A percentile compares a stretch with the other conserved stretches of the same genome.
phyloP scores from a whole-genome alignment of 2,888 invertebrate genomes.

The Campoplex nolae region DNA sequence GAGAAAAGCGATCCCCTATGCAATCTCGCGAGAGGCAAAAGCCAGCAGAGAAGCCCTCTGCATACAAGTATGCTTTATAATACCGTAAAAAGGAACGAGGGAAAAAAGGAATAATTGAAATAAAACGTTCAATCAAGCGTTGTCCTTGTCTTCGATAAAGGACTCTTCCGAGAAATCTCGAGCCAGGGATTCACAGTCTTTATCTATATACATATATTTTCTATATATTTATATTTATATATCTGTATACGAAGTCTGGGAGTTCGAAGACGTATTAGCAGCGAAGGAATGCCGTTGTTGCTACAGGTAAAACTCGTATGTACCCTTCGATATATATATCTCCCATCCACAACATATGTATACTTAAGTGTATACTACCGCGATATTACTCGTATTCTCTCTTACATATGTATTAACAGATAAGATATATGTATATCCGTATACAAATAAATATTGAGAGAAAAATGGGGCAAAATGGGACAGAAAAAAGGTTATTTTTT shows the following conservation, averaged over 20 bases:
- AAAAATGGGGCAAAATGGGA: conserved; percentile 20
- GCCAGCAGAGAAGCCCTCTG: not conserved
- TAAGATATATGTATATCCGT: not conserved
- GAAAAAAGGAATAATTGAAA: conserved; percentile 34
- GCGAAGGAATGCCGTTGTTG: conserved; percentile 46
- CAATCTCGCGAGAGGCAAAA: conserved; percentile 60
- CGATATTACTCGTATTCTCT: conserved; percentile 44
- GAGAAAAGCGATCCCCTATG: conserved; percentile 63
- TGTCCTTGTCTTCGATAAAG: conserved; percentile 60
- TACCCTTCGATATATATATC: conserved; percentile 32
- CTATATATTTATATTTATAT: conserved; percentile 29
- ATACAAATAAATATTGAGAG: not conserved
- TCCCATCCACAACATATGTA: conserved; percentile 30
- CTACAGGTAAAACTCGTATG: conserved; percentile 63
- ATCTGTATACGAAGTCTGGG: conserved; percentile 14
- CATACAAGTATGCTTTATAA: conserved; percentile 48
- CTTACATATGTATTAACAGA: conserved; percentile 45
- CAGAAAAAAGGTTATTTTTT: not conserved
- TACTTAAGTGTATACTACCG: conserved; percentile 39
- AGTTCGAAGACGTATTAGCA: conserved; percentile 60
- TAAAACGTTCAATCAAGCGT: conserved; percentile 58
- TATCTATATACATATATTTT: conserved; percentile 46
- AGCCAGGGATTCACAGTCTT: conserved; percentile 49
- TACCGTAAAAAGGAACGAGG: conserved; percentile 28
- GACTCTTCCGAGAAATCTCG: conserved; percentile 58